Evolutionary conservation across 64 coral and sea anemone species (phyloP), one percentile per base, ranked within the genome.

Genomic region (Pocillopora damicornis): DNA sequence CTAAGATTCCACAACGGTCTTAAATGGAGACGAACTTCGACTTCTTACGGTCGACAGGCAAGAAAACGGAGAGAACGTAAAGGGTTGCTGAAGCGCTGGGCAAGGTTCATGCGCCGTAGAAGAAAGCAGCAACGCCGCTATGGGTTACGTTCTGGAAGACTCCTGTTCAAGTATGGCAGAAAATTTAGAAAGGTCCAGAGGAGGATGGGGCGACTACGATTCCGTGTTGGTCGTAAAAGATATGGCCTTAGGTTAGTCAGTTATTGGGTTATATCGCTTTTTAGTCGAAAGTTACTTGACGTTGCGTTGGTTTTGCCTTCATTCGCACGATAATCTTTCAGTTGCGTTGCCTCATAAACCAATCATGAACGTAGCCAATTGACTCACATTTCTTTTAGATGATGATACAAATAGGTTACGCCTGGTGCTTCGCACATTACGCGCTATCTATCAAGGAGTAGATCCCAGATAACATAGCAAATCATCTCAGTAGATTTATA

Each of bases 1-100:
- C 1, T 73, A 37, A 51, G 63, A 58, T 85, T 72, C 81, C 57
- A 56, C 25, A 26, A 12, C 37, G 56, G 22, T 15, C 5, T n/a
- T 20, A 36, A 37, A 15, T 85, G 81, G 81, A 51, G 81, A 18
- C 81, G 81, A 10, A 36, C 65, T 73, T 85, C 81, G 13, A 85
- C 81, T 12, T 65, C 63, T 18, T 37, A 65, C 71, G 81, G 35
- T 25, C 81, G 81, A 22, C 81, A 34, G 1, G 42, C 15, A 26
- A 85, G 65, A 38, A 85, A 65, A 85, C 37, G 81, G 35, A 63
- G 42, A 73, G 58, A n/a, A 72, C 64, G 64, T 9, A 85, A 45
- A 65, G n/a, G 20, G 37, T 5, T 68, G 12, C 56, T 17, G 4
- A 17, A 42, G 38, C 57, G 25, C 20, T 72, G 64, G 64, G 25